Percentiles rank a stretch among this genome's conserved stretches.
Conservation (phyloP, 2,797 vertebrate genomes). For the Parotocinclus haroldoi region DNA sequence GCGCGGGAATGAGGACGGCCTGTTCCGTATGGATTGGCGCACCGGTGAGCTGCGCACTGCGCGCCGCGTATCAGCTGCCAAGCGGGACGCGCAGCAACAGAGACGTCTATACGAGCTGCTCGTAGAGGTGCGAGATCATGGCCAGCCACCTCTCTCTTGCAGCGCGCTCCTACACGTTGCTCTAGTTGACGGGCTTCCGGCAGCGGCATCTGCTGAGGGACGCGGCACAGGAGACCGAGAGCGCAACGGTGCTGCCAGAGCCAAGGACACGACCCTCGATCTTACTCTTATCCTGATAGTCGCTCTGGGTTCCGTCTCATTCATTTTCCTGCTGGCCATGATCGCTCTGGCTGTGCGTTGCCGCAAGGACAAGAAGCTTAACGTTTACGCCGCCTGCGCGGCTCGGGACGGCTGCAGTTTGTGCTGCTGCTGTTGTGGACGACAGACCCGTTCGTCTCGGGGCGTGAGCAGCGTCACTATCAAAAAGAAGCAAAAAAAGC, state of each 20-base stretch:
- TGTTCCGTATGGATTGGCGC: constrained; percentile 96
- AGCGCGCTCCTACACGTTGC: constrained; percentile 84
- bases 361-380: constrained; percentile 96
- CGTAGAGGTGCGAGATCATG: constrained; percentile 91
- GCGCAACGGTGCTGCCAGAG: constrained; percentile 67
- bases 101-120: constrained; percentile 80
- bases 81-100: constrained; percentile 82
- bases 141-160: constrained; percentile 92
- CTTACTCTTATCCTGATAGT: constrained; percentile 96
- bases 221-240: constrained; percentile 62
- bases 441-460: constrained; percentile 80
- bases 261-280: constrained; percentile 83
- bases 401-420: constrained; percentile 88
- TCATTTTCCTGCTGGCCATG: constrained; percentile 95
- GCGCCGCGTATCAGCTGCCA: constrained; percentile 75
- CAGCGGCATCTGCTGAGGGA: constrained; percentile 1
- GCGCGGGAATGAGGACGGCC: constrained; percentile 89
- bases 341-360: constrained; percentile 95
- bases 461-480: constrained; percentile 12
- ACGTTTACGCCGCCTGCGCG: constrained; percentile 85
- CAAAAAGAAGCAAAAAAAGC: constrained; percentile 76
- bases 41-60: constrained; percentile 90
- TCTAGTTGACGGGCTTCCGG: constrained; percentile 34
- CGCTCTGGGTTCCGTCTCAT: constrained; percentile 90
- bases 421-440: constrained; percentile 75